phyloP scores from a whole-genome alignment of 2,113 vertebrate genomes.

The Campylomormyrus numenius region DNA sequence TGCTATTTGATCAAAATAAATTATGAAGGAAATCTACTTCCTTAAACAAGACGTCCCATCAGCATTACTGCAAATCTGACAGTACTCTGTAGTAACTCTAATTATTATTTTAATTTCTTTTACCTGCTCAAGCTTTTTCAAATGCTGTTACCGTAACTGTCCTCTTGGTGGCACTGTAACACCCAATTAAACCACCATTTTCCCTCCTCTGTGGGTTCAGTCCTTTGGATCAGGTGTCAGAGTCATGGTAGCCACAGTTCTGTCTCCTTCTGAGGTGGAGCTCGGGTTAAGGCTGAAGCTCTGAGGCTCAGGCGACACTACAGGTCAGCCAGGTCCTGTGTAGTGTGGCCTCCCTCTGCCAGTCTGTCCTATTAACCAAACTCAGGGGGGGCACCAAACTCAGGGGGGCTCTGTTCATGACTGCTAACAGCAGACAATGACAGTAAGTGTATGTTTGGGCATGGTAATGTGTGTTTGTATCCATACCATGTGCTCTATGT shows the following conservation, averaged over 20 bases:
- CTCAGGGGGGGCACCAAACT: not conserved
- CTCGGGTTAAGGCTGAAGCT: not conserved
- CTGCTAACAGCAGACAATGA: not conserved
- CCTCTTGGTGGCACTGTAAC: not conserved
- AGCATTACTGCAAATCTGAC: not conserved
- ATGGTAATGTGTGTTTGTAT: not conserved
- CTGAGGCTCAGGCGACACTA: not conserved
- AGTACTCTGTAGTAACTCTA: not conserved
- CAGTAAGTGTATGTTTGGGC: not conserved
- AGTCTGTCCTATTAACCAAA: not conserved
- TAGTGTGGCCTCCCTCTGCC: not conserved
- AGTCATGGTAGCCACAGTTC: not conserved
- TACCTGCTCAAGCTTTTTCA: not conserved
- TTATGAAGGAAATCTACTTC: not conserved
- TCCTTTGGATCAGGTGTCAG: not conserved
- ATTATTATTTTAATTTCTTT: not conserved
- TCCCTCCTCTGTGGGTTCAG: not conserved
- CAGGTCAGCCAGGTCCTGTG: not conserved
- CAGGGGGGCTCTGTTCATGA: not conserved
- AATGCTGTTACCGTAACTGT: not conserved
- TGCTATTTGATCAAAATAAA: not conserved
- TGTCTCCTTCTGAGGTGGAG: not conserved
- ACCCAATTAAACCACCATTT: not conserved
- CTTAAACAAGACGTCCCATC: not conserved
- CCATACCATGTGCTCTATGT: not conserved